Evolutionary conservation across 1,140 invertebrate genomes (phyloP), one percentile per base, ranked within the genome.

Genomic region (Aleiodes sp.): DNA sequence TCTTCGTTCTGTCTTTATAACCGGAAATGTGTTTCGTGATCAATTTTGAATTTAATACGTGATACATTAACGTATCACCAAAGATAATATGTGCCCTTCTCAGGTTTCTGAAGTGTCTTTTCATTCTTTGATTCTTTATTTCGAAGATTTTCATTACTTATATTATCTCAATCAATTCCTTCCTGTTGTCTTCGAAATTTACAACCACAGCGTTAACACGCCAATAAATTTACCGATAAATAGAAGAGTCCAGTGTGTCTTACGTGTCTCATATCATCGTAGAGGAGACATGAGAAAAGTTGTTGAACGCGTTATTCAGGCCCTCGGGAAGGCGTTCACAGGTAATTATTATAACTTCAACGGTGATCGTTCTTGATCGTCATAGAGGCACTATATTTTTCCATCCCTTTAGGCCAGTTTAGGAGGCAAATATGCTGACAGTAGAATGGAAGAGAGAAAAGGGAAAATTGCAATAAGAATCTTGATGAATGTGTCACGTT

Each of bases 21-120:
- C 62, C 62, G 62, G 62, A 64, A 41, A 64, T 64, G 62, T 64
- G 62, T 21, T 39, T 62, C 60, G 60, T 62, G 60, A n/a, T 12
- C 33, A 39, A 9, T 14, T 4, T 2, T 33, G 10, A 61, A 35
- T 10, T 31, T 31, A 8, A 12, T 63, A 46, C 21, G 62, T 64
- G 62, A 39, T 64, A 14, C 12, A 46, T 39, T 43, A 52, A 64
- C 39, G 41, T 39, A 10, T 59, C 10, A 29, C 4, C 31, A 21
- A 46, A 16, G 9, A 2, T 19, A 10, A 46, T 7, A 19, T 46
- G 41, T 46, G 41, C 37, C 10, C 2, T 4, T 12, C 14, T 14
- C 37, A 39, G 3, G 2, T 39, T 39, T 2, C 14, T 14, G 2
- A 39, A 39, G 37, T 39, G 10, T 12, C 37, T 39, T 12, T n/a